Evolutionary conservation across 2,888 invertebrate species (phyloP).

Genomic region (Ferrisia virgata): DNA sequence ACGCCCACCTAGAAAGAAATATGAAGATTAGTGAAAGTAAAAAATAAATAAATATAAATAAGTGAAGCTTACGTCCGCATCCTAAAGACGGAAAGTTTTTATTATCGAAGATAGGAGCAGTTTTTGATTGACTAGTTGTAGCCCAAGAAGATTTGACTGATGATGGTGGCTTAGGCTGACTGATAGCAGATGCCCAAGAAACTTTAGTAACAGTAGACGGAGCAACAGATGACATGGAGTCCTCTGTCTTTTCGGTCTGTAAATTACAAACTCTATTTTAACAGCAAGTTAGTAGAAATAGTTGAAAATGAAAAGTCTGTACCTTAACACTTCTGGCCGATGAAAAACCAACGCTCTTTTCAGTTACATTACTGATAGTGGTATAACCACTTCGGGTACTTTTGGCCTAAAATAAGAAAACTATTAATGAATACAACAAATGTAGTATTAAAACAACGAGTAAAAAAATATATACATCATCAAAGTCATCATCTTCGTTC

Average conservation of each 20-base stretch:
- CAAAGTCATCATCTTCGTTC: background rate
- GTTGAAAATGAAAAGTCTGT: background rate
- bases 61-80: background rate
- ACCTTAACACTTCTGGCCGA: background rate
- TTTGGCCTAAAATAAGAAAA: background rate
- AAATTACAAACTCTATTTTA: no score
- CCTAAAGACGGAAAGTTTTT: conserved; percentile 29
- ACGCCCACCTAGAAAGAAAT: background rate
- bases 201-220: background rate
- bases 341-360: background rate
- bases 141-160: conserved; percentile 5
- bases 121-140: conserved; percentile 3
- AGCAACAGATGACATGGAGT: background rate
- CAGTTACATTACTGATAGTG: background rate
- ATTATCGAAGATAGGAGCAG: background rate
- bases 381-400: background rate
- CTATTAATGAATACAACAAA: background rate
- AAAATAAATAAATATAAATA: background rate
- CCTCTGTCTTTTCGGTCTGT: background rate
- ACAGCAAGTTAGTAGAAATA: background rate
- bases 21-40: background rate
- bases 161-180: background rate
- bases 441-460: background rate
- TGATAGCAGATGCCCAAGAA: background rate
- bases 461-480: background rate